Percentiles rank a stretch among this genome's conserved stretches.
These are phyloP conservation scores for Ceratoteleas bidentatus DNA, from an alignment of 1,140 invertebrate species.

Conservation along the genomic window DNA sequence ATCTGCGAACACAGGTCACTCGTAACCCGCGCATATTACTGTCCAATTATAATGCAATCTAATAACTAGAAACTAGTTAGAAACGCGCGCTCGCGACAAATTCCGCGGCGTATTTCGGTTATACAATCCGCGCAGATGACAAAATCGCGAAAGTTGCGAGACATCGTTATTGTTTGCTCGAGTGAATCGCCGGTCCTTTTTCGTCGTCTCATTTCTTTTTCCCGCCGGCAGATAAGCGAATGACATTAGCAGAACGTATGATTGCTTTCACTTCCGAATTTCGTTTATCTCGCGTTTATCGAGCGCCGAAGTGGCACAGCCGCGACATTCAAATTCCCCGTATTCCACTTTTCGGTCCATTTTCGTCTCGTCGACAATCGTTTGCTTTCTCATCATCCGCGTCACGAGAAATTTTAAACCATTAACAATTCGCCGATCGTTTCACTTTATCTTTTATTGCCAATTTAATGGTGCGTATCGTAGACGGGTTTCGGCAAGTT, in stretches of 20 bases:
- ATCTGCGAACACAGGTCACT: too few relatives aligned
- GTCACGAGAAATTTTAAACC: constrained; percentile 51
- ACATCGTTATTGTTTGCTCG: neutral
- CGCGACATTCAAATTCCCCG: constrained; percentile 27
- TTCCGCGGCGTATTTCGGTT: neutral
- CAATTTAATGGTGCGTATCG: constrained; percentile 17
- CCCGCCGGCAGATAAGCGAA: constrained; percentile 9
- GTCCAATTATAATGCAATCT: neutral
- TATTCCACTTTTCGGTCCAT: constrained; percentile 52
- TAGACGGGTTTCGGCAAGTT: too few relatives aligned
- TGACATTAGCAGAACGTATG: constrained; percentile 16
- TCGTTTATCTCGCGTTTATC: constrained; percentile 30
- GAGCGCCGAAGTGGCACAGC: constrained; percentile 39
- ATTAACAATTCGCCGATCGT: constrained; percentile 31
- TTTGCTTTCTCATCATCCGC: constrained; percentile 45
- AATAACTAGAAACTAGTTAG: neutral
- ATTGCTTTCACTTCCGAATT: constrained; percentile 53
- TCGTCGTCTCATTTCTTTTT: too few relatives aligned
- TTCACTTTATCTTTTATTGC: constrained; percentile 30
- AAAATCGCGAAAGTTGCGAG: neutral
- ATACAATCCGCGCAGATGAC: neutral
- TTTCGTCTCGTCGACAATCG: constrained; percentile 37
- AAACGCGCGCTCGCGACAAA: neutral
- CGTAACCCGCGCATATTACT: too few relatives aligned
- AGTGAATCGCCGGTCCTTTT: neutral